Evolutionary conservation across 2,113 vertebrate genomes (phyloP).

Genomic region (Tragelaphus buxtoni): DNA sequence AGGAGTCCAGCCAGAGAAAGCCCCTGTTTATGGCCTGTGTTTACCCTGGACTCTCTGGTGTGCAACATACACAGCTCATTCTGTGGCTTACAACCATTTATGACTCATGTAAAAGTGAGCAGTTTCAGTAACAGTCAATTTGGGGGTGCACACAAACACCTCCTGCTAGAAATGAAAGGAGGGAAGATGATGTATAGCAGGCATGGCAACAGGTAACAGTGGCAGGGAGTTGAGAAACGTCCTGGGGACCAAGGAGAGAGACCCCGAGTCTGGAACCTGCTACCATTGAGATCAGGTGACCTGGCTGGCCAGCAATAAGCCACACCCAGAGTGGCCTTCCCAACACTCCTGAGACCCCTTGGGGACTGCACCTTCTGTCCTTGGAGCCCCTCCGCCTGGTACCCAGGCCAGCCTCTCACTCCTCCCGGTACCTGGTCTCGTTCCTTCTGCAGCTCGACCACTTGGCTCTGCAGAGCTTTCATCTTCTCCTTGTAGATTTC

Average conservation of each 20-base stretch:
- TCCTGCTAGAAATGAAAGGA: not conserved
- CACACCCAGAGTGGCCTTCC: not conserved
- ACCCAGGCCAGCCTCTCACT: accelerated
- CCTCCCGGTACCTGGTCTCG: conserved; percentile 82
- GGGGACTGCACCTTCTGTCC: accelerated
- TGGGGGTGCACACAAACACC: too few species aligned
- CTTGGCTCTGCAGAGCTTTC: conserved; percentile 82
- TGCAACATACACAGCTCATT: accelerated
- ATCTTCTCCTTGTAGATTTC: conserved; percentile 87
- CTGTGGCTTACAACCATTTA: accelerated
- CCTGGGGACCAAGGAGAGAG: not conserved
- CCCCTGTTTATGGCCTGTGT: accelerated
- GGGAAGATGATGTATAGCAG: too few species aligned
- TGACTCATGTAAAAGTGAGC: accelerated
- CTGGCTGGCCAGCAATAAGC: not conserved
- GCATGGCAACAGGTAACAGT: accelerated
- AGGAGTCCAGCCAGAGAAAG: not conserved
- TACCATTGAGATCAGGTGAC: not conserved
- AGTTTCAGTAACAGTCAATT: not conserved
- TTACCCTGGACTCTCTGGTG: accelerated
- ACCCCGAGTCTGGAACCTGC: not conserved
- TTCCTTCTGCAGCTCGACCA: conserved; percentile 86
- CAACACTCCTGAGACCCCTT: not conserved
- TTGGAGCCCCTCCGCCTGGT: accelerated
- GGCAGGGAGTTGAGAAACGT: not conserved